Evolutionary conservation across 1,140 invertebrate species (phyloP).

Genomic region (Melipona quadrifasciata): DNA sequence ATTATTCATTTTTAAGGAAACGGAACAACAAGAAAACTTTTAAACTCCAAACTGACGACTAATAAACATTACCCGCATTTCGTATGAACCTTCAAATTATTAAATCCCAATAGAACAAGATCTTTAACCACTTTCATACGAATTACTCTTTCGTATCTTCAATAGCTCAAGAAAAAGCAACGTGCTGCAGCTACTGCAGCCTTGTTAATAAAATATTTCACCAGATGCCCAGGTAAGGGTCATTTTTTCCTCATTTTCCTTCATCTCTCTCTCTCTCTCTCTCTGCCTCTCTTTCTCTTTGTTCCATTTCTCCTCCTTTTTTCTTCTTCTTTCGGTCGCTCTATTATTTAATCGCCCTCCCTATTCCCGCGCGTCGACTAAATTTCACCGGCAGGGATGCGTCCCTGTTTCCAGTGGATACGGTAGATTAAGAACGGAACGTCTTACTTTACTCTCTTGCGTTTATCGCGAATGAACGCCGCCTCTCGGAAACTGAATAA

Average conservation of each 20-base stretch:
- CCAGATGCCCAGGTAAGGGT: not conserved
- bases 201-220: conserved; percentile 49
- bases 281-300: not conserved
- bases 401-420: not conserved
- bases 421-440: conserved; percentile 20
- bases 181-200: not conserved
- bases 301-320: not conserved
- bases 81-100: too few species aligned
- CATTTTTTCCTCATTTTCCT: conserved; percentile 15
- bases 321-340: not conserved
- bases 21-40: too few species aligned
- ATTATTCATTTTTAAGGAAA: too few species aligned
- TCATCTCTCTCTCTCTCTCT: not conserved
- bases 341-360: conserved; percentile 40
- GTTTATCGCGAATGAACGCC: conserved; percentile 30
- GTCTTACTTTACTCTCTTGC: conserved; percentile 12
- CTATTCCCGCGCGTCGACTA: not conserved
- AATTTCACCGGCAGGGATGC: conserved; percentile 29
- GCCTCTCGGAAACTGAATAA: conserved; percentile 3
- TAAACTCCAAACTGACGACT: too few species aligned
- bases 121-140: too few species aligned
- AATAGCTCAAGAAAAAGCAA: too few species aligned
- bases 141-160: too few species aligned
- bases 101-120: too few species aligned
- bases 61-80: too few species aligned